Evolutionary conservation across 2,888 invertebrate species (phyloP), one percentile per base, ranked within the genome.

Genomic region (Cryptophagus acutangulus): DNA sequence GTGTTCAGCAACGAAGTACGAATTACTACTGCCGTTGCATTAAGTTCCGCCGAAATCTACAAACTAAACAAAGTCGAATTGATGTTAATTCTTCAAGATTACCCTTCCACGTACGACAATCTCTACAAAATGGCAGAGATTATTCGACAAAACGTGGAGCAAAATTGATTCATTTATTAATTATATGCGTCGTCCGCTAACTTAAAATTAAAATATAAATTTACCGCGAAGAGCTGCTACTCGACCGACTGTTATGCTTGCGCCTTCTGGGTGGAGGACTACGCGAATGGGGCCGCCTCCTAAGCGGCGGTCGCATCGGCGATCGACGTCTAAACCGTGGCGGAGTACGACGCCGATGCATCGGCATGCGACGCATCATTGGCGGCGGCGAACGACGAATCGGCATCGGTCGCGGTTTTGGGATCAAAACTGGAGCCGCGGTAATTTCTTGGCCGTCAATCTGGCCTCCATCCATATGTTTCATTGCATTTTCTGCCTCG

Each of bases 381-480:
- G 76, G 77, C 51, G 75, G 74, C 33, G 76, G 75, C 50, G 77
- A 78, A 33, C 77, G 75, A 2, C 75, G 73, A 12, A 65, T 66
- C 1, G 75, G 75, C 1, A 75, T 71, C 2, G 71, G 70, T 42
- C 83, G 74, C 43, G 82, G 81, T 46, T 84, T 84, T 26, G 84
- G 86, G 36, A 90, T 74, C 62, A 94, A 72, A 45, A 96, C 92
- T n/a, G 94, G 90, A 25, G 93, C 91, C 18, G 91, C 93, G 14
- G 92, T 90, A 37, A 97, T 87, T 73, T 94, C 94, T 67, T 94
- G 91, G 10, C 92, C 92, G 72, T 95, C 94, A 61, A 96, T 88
- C 72, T 95, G 94, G 38, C 93, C 99, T 65, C 96, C 97, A 72
- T 99, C 96, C 97, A 99, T 97, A 64, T 96, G 93, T 69, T 96